Percentiles rank a stretch among this genome's conserved stretches.
phyloP scores from a whole-genome alignment of 1,140 invertebrate genomes.

The Orchesella cincta region DNA sequence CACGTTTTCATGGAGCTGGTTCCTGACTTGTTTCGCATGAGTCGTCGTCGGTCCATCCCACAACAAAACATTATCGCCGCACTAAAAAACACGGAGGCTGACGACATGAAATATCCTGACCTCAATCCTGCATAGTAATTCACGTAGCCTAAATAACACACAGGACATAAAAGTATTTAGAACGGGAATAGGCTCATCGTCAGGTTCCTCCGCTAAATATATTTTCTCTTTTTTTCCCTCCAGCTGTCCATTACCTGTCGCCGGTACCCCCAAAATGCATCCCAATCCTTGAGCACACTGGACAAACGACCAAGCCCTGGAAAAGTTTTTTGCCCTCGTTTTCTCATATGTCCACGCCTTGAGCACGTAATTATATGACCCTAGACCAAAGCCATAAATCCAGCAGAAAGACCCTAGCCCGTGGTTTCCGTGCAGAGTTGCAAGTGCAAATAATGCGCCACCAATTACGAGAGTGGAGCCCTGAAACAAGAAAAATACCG shows the following conservation, averaged over 20 bases:
- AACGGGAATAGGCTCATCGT: not conserved
- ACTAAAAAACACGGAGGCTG: constrained; percentile 20
- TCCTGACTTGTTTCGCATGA: constrained; percentile 29
- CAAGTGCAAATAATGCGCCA: constrained; percentile 73
- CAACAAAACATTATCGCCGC: constrained; percentile 5
- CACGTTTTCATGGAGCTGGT: constrained; percentile 30
- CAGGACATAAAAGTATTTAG: not conserved
- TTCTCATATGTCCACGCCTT: constrained; percentile 86
- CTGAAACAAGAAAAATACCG: constrained; percentile 56
- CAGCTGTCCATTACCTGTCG: constrained; percentile 64
- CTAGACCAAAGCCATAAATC: constrained; percentile 67
- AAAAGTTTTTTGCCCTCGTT: constrained; percentile 78
- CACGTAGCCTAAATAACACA: constrained; percentile 25
- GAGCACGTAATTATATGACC: constrained; percentile 79
- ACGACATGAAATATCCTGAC: constrained; percentile 24
- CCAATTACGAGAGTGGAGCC: constrained; percentile 75
- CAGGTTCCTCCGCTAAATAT: not conserved
- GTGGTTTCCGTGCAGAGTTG: constrained; percentile 67
- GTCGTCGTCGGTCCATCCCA: not conserved
- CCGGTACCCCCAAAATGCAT: constrained; percentile 77
- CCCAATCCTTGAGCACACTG: constrained; percentile 82
- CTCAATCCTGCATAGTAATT: constrained; percentile 22
- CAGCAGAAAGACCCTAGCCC: constrained; percentile 16
- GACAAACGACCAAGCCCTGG: constrained; percentile 82
- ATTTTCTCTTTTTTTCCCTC: not conserved